Percentiles rank a stretch among this genome's conserved stretches.
Conservation (phyloP, 2,113 vertebrate genomes). For the Catharus minimus region DNA sequence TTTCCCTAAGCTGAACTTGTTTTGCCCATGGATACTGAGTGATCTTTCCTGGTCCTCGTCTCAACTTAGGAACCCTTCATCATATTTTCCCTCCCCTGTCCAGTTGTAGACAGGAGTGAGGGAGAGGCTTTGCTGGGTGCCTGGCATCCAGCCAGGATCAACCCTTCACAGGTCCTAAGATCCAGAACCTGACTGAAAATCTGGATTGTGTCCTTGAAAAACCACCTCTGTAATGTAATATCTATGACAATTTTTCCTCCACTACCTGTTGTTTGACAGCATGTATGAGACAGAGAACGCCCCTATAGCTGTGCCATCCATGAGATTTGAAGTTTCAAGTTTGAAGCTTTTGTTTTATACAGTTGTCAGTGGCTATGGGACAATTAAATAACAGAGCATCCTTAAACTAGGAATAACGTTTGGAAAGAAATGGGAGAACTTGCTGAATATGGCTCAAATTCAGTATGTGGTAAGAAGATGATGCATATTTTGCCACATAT, state of each 20-base stretch:
- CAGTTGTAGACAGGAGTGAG: rapidly evolving
- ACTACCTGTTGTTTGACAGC: not conserved
- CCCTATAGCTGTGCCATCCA: not conserved
- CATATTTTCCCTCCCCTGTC: not conserved
- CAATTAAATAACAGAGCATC: not conserved
- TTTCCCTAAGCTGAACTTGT: not conserved
- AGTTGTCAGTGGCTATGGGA: not conserved
- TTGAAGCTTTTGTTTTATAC: not conserved
- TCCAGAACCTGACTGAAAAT: not conserved
- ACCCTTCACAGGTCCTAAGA: not conserved
- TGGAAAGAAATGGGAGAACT: not conserved
- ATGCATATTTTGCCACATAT: not conserved
- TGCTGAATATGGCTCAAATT: not conserved
- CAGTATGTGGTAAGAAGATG: not conserved
- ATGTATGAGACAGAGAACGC: not conserved
- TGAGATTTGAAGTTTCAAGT: not conserved
- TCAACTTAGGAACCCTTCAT: not conserved
- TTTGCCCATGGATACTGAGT: not conserved
- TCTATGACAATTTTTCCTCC: rapidly evolving
- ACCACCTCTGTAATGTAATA: rapidly evolving
- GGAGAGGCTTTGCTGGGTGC: not conserved
- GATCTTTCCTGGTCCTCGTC: not conserved
- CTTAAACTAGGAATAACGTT: not conserved
- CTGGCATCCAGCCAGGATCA: not conserved
- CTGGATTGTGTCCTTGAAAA: not conserved